These are phyloP conservation scores for Harmothoe impar DNA, from an alignment of 2,888 invertebrate species.

Conservation along the genomic window DNA sequence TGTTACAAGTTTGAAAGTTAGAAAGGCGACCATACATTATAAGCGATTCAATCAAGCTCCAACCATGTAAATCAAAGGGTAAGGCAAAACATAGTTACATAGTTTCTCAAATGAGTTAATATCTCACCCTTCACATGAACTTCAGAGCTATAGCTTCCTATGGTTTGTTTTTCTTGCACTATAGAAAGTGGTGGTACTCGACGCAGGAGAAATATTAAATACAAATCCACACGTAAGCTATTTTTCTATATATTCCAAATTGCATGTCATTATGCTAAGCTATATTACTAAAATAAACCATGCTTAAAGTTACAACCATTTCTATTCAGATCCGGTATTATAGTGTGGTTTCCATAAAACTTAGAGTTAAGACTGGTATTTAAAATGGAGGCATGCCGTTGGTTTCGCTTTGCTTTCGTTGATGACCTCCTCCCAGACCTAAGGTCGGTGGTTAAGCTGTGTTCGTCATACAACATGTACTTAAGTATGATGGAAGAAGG, in stretches of 20 bases:
- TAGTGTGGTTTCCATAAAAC: no score
- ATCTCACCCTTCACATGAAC: no score
- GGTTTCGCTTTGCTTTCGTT: neutral
- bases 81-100: no score
- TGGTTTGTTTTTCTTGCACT: conserved; percentile 22
- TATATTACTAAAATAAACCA: no score
- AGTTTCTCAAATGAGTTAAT: no score
- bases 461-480: neutral
- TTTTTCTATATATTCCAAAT: neutral
- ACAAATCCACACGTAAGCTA: neutral
- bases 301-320: no score
- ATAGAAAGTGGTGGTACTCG: neutral
- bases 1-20: no score
- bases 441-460: neutral
- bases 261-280: neutral
- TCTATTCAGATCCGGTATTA: no score
- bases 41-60: no score
- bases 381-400: neutral
- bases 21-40: no score
- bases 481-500: conserved; percentile 19
- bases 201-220: conserved; percentile 3
- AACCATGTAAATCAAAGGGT: no score
- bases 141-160: neutral
- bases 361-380: no score
- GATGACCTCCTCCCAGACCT: neutral